Evolutionary conservation across 2,797 vertebrate genomes (phyloP), one percentile per base, ranked within the genome.

Genomic region (Acanthurus lineatus): DNA sequence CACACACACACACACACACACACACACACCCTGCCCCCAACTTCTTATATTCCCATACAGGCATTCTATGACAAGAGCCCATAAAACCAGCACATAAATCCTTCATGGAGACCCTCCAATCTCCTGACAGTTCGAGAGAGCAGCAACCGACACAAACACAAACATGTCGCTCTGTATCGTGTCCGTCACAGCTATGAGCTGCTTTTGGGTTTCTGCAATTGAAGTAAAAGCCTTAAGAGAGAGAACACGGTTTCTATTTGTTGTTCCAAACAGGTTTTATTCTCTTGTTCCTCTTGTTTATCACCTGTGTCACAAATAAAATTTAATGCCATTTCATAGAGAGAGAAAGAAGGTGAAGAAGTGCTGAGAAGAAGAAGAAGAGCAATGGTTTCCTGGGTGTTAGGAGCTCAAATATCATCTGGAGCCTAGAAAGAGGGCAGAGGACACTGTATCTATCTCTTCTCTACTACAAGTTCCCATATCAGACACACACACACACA

Each of bases 41-140:
- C 89, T 81, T 86, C 81, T 91, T 90, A 86, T 92, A 85, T 83
- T 88, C 79, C 81, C 59, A 91, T 61, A 77, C 65, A 86, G 68
- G 9, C 40, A 45, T 60, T 86, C 84, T 74, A 0, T 87, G 88
- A 91, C 20, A 67, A 10, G 65, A 81, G 73, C 80, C 77, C 49
- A 84, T 88, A 81, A 91, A 86, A 76, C 58, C 73, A 62, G 77
- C 52, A 40, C 76, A 89, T 91, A 90, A 91, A 93, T 92, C 83
- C 90, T 84, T 88, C 79, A 85, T 72, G 69, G 65, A 72, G 59
- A 76, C 66, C 58, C 69, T 81, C 66, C 19, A 62, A 76, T 49
- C 25, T 52, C 51, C 59, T 68, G 61, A 69, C 68, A 76, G 79
- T 19, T 35, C 84, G 47, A 32, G 71, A 62, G 22, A 72, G 74